Evolutionary conservation across 2,797 vertebrate genomes (phyloP).

Genomic region (Pelodytes ibericus): DNA sequence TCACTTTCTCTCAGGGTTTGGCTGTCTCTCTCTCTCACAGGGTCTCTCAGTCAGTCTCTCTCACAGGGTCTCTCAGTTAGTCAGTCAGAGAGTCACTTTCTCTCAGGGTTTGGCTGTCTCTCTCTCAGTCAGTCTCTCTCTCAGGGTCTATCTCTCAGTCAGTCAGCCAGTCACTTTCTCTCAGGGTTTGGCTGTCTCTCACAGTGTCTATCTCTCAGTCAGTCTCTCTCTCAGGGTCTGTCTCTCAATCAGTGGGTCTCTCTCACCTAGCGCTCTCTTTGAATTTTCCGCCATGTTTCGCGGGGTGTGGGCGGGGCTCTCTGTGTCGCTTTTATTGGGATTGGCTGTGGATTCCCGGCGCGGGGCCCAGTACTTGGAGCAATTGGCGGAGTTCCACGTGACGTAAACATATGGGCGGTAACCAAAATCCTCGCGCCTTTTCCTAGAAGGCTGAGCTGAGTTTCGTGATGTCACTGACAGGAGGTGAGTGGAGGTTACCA

Average conservation of each 20-base stretch:
- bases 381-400: not conserved
- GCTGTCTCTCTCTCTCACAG: not conserved
- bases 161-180: not conserved
- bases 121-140: not conserved
- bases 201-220: too few relatives aligned
- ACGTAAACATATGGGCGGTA: not conserved
- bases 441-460: not conserved
- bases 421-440: constrained; percentile 31
- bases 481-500: too few relatives aligned
- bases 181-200: not conserved
- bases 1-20: not conserved
- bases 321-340: not conserved
- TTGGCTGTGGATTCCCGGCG: constrained; percentile 25
- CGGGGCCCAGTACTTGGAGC: not conserved
- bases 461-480: too few relatives aligned
- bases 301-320: not conserved
- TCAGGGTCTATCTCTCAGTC: not conserved
- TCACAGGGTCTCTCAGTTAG: too few relatives aligned
- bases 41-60: too few relatives aligned
- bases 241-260: too few relatives aligned
- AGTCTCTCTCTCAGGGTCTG: too few relatives aligned
- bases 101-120: not conserved
- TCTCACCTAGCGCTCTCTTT: constrained; percentile 9
- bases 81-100: not conserved
- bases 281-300: constrained; percentile 49